A percentile compares a stretch with the other conserved stretches of the same genome.
phyloP scores from a whole-genome alignment of 2,113 vertebrate genomes.

The Semnornis frantzii region DNA sequence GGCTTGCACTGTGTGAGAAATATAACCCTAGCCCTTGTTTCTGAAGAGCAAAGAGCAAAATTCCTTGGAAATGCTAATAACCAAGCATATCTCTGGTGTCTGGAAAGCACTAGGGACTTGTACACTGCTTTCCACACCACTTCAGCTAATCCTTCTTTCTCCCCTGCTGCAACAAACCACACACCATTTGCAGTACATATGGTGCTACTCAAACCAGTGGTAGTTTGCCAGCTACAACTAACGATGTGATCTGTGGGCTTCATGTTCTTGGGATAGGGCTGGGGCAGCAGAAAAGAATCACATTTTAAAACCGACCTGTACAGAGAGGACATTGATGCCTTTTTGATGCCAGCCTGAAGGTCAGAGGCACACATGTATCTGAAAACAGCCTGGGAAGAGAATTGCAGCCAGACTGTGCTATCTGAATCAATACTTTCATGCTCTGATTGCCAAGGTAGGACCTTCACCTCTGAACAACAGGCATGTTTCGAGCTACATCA shows the following conservation, averaged over 20 bases:
- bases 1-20: background rate
- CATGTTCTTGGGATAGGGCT: background rate
- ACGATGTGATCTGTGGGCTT: background rate
- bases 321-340: background rate
- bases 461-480: background rate
- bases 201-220: background rate
- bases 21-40: background rate
- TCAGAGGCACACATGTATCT: background rate
- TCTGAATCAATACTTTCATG: background rate
- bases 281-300: background rate
- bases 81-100: background rate
- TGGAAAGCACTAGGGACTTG: background rate
- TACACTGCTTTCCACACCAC: background rate
- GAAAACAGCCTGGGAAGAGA: background rate
- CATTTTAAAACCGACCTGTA: background rate
- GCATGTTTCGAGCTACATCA: background rate
- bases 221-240: background rate
- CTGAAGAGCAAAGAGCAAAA: background rate
- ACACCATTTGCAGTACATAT: slow-evolving; percentile 13
- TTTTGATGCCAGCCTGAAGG: background rate
- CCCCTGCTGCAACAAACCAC: background rate
- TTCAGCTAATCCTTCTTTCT: background rate
- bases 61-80: background rate
- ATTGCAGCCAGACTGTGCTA: background rate
- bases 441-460: background rate